Evolutionary conservation across 2,888 invertebrate genomes (phyloP), one percentile per base, ranked within the genome.

Genomic region (Helicoverpa assulta): DNA sequence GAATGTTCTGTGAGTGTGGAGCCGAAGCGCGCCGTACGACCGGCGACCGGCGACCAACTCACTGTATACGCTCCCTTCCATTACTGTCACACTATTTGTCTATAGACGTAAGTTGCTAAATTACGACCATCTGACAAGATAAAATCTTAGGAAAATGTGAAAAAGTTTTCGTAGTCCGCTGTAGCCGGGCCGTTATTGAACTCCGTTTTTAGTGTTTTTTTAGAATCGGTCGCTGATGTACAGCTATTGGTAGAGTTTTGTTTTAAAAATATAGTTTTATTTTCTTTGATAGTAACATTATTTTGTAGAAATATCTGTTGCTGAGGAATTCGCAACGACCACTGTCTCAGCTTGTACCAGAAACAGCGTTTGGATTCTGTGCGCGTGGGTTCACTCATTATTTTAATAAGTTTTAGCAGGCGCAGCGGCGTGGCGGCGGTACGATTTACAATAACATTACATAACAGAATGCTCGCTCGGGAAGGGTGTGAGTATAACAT

Each of bases 401-500:
- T 40, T 81, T 74, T 54, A 78, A 82, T 60, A 72, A 50, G 58
- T 82, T 78, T 69, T 26, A 63, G 64, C 40, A 64, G 56, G 69
- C 62, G 43, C 73, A 50, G 61, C 67, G 70, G 65, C 71, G 72
- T 72, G 50, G 61, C 67, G 70, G 65, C 71, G 72, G 71, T 67
- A 68, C 65, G 65, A 67, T 78, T 82, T 76, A 85, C 71, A 77
- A 73, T 71, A 78, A 83, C 74, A 82, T 85, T 85, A 81, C 68
- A 70, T 76, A 78, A 77, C 83, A 75, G 52, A 80, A 83, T 70
- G 70, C 56, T 71, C 70, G 80, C 33, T 67, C 60, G 78, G 73
- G 68, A 70, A 71, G 78, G 80, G 86, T 85, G 87, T 83, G 89
- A 88, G 88, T 89, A 89, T 92, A 89, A 92, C 91, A 91, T 90